Evolutionary conservation across 2,797 vertebrate species (phyloP).

Genomic region (Pseudotriccus pelzelni): DNA sequence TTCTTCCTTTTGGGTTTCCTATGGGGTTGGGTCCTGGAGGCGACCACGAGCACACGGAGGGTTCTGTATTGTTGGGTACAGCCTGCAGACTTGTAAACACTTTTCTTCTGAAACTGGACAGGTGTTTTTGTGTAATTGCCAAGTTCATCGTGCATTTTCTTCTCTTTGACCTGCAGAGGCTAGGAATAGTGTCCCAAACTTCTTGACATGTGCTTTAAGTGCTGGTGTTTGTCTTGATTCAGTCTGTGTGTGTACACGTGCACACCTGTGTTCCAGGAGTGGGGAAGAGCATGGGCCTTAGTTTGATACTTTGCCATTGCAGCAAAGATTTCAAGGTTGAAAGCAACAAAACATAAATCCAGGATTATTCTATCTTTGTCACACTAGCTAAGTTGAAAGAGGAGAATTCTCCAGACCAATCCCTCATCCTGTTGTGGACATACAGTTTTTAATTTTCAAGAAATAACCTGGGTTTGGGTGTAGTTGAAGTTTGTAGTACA

Average conservation of each 20-base stretch:
- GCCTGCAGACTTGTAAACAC: neutral
- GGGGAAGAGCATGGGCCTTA: neutral
- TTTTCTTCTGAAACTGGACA: neutral
- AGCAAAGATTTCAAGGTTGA: neutral
- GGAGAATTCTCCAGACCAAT: neutral
- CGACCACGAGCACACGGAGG: rapidly evolving
- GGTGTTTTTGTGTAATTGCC: neutral
- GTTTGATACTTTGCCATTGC: neutral
- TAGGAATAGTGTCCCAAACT: neutral
- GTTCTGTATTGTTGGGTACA: neutral
- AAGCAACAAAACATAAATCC: neutral
- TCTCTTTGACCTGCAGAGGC: neutral
- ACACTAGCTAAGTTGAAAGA: neutral
- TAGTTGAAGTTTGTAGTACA: neutral
- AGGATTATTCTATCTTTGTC: neutral
- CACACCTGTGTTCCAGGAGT: neutral
- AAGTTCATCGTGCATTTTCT: neutral
- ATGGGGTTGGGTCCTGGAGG: neutral
- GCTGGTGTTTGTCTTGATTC: neutral
- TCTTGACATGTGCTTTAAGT: neutral
- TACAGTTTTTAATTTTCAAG: neutral
- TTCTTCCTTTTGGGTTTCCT: neutral
- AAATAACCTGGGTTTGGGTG: neutral
- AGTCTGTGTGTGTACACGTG: neutral
- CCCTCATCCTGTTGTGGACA: neutral